Percentiles rank a stretch among this genome's conserved stretches.
Conservation (phyloP, 2,888 invertebrate genomes). For the Congeria kusceri region DNA sequence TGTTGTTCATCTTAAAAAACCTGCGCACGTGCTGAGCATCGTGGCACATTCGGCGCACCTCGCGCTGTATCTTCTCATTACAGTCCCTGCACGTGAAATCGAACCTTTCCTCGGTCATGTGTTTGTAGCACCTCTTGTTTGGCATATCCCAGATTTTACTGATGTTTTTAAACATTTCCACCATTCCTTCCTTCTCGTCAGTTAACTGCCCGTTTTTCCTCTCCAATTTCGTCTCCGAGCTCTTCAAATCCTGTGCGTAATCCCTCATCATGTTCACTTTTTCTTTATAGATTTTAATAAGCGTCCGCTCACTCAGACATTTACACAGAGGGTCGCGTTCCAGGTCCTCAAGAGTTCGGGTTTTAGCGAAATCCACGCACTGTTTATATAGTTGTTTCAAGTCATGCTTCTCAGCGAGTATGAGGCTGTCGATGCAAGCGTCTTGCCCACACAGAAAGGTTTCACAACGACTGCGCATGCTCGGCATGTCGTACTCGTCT, state of each 20-base stretch:
- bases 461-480: constrained; percentile 84
- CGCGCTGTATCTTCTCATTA: constrained; percentile 69
- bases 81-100: constrained; percentile 72
- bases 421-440: constrained; percentile 77
- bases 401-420: constrained; percentile 75
- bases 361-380: constrained; percentile 76
- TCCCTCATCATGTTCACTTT: constrained; percentile 68
- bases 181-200: constrained; percentile 68
- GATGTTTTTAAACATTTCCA: constrained; percentile 59
- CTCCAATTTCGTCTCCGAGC: constrained; percentile 58
- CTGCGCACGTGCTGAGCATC: constrained; percentile 71
- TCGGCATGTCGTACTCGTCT: constrained; percentile 85
- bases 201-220: constrained; percentile 56
- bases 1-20: constrained; percentile 57
- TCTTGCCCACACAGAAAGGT: constrained; percentile 80
- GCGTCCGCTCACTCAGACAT: constrained; percentile 72
- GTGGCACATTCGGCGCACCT: constrained; percentile 68
- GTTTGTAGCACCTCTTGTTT: constrained; percentile 71
- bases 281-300: constrained; percentile 73
- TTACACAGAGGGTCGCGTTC: constrained; percentile 71
- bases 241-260: constrained; percentile 67
- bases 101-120: constrained; percentile 65
- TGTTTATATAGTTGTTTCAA: constrained; percentile 70
- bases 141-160: constrained; percentile 70
- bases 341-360: constrained; percentile 74